phyloP scores from a whole-genome alignment of 2,113 vertebrate genomes.

The Cnemophilus loriae region DNA sequence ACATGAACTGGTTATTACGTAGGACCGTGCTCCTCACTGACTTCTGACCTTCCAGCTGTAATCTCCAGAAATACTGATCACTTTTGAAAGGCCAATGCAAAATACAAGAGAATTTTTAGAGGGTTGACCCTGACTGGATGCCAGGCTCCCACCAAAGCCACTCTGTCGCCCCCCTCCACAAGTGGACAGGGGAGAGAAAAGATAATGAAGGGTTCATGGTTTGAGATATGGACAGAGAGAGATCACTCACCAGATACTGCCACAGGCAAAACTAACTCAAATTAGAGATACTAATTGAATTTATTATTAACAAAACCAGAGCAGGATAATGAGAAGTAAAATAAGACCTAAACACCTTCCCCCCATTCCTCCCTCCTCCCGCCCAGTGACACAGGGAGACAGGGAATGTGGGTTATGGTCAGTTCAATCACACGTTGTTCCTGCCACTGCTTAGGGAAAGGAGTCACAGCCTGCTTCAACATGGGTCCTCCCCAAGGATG shows the following conservation, averaged over 20 bases:
- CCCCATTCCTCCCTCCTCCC: neutral
- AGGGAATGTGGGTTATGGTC: neutral
- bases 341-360: neutral
- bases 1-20: neutral
- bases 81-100: neutral
- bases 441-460: neutral
- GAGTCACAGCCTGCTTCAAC: neutral
- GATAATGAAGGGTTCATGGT: neutral
- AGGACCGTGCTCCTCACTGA: neutral
- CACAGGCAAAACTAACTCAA: neutral
- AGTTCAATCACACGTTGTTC: rapidly evolving
- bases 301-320: neutral
- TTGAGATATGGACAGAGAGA: neutral
- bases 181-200: neutral
- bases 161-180: neutral
- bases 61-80: neutral
- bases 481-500: neutral
- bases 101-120: neutral
- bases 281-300: neutral
- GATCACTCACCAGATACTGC: neutral
- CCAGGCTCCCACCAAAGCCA: neutral
- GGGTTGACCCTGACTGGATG: neutral
- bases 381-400: rapidly evolving
- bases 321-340: neutral
- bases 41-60: neutral